phyloP scores from a whole-genome alignment of 30 jellyfish, hydroid and myxozoan species.

The Pelagia noctiluca region DNA sequence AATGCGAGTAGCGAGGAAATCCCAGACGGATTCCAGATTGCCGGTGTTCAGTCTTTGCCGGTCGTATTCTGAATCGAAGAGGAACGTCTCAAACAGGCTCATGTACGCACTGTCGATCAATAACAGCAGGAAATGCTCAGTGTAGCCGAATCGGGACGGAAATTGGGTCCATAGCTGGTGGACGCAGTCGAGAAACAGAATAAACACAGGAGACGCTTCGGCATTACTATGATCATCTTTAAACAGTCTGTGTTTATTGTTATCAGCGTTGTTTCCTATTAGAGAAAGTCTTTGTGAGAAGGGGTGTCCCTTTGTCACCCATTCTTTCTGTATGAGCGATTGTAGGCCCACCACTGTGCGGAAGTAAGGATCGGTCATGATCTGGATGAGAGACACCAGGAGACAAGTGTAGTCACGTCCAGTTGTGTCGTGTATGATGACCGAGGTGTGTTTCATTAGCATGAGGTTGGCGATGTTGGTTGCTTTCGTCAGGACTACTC shows the following conservation, averaged over 20 bases:
- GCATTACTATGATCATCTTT: constrained; percentile 47
- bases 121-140: constrained; percentile 78
- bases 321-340: constrained; percentile 84
- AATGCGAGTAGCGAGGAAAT: constrained; percentile 65
- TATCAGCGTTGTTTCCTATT: constrained; percentile 14
- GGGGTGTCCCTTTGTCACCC: constrained; percentile 94
- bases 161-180: constrained; percentile 79
- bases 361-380: constrained; percentile 84
- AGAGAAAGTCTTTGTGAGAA: constrained; percentile 70
- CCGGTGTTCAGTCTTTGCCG: constrained; percentile 30
- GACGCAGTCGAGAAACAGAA: constrained; percentile 83
- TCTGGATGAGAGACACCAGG: constrained; percentile 80
- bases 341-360: constrained; percentile 85
- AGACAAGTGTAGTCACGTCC: constrained; percentile 81
- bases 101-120: constrained; percentile 81
- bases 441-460: constrained; percentile 61
- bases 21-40: constrained; percentile 83
- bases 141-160: constrained; percentile 84
- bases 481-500: constrained; percentile 52
- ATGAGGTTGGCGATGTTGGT: constrained; percentile 58
- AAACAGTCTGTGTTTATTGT: constrained; percentile 26
- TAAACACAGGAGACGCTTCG: constrained; percentile 85
- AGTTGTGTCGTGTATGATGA: constrained; percentile 71
- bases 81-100: constrained; percentile 87
- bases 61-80: constrained; percentile 73